Percentiles rank a stretch among this genome's conserved stretches.
Conservation (phyloP, 2,797 vertebrate species). For the Taenioides sp. region DNA sequence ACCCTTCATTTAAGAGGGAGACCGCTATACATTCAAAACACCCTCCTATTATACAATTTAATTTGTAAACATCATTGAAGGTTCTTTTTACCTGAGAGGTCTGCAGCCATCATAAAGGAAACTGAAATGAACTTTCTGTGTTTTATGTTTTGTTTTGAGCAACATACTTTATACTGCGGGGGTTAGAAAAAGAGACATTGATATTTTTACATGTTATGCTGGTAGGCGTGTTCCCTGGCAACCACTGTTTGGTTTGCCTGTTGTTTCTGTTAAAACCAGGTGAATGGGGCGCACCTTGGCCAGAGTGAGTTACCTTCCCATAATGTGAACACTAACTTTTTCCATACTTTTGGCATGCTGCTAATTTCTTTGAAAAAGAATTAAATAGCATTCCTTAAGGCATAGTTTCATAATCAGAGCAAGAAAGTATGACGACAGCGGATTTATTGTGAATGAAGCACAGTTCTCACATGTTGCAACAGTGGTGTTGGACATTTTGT, state of each 20-base stretch:
- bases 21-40: slow-evolving; percentile 52
- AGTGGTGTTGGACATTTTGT: not conserved
- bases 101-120: not conserved
- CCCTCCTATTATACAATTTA: not conserved
- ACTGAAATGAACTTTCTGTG: not conserved
- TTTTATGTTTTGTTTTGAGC: slow-evolving; percentile 24
- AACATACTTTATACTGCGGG: slow-evolving; percentile 2
- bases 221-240: slow-evolving; percentile 40
- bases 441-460: slow-evolving; percentile 6
- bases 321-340: slow-evolving; percentile 52
- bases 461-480: slow-evolving; percentile 6
- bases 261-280: slow-evolving; percentile 41
- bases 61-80: no score
- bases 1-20: slow-evolving; percentile 52
- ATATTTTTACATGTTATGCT: slow-evolving; percentile 4
- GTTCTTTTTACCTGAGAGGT: no score
- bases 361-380: slow-evolving; percentile 46
- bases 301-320: slow-evolving; percentile 44
- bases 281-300: slow-evolving; percentile 54
- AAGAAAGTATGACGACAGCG: slow-evolving; percentile 9
- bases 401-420: slow-evolving; percentile 46
- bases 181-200: not conserved
- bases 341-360: slow-evolving; percentile 36
- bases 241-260: slow-evolving; percentile 32
- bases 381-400: slow-evolving; percentile 37